Conservation (phyloP, 2,888 invertebrate genomes). For the Drosophila siamana region DNA sequence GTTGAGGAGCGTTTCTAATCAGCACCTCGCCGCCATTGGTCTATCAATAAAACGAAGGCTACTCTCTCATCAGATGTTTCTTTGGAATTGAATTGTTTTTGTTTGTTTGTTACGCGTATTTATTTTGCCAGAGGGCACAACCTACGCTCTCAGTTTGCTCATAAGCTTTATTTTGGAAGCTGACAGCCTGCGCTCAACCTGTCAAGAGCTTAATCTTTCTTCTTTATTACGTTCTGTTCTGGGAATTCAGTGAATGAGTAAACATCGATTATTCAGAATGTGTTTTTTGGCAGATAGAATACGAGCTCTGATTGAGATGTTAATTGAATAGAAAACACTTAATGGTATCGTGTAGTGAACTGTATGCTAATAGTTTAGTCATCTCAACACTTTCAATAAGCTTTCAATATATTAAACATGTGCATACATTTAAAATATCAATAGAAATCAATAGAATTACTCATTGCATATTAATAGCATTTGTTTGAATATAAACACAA, state of each 20-base stretch:
- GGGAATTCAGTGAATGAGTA: conserved; percentile 28
- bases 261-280: conserved; percentile 18
- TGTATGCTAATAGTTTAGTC: neutral
- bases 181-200: conserved; percentile 9
- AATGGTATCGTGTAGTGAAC: neutral
- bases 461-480: no score
- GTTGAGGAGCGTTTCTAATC: conserved; percentile 64
- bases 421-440: no score
- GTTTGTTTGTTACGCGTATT: no score
- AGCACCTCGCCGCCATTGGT: conserved; percentile 43
- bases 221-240: conserved; percentile 23
- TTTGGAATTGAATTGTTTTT: conserved; percentile 7
- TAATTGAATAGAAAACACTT: neutral
- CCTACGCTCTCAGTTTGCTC: conserved; percentile 5
- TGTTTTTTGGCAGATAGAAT: neutral
- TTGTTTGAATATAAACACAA: no score
- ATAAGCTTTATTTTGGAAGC: conserved; percentile 4
- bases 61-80: conserved; percentile 28
- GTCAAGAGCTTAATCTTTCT: neutral
- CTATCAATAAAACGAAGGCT: conserved; percentile 66
- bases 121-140: conserved; percentile 17
- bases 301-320: neutral
- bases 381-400: no score
- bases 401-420: no score
- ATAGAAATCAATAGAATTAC: no score